A percentile compares a stretch with the other conserved stretches of the same genome.
These are phyloP conservation scores for Diogma glabrata DNA, from an alignment of 2,888 invertebrate genomes.

Conservation along the genomic window DNA sequence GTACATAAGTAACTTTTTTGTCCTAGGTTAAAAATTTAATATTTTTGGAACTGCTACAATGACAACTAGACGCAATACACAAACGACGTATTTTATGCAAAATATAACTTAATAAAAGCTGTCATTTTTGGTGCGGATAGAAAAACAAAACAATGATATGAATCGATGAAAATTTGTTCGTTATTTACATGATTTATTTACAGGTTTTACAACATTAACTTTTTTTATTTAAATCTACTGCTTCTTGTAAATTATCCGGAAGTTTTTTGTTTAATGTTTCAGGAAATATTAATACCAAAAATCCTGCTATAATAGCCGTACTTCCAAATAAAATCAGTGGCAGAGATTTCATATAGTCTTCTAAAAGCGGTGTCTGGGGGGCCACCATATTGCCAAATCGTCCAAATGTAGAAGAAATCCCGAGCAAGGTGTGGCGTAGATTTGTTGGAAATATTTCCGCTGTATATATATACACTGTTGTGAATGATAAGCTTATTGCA, in stretches of 20 bases:
- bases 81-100: no score
- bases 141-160: no score
- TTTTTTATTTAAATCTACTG: constrained; percentile 30
- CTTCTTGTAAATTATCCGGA: constrained; percentile 44
- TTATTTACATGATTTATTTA: no score
- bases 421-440: constrained; percentile 51
- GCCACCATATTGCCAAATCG: constrained; percentile 60
- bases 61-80: no score
- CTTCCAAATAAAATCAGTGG: constrained; percentile 44
- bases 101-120: no score
- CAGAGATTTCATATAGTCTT: constrained; percentile 20
- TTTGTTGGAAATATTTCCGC: constrained; percentile 61
- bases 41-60: no score
- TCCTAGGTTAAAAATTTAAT: no score
- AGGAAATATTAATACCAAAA: constrained; percentile 42
- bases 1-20: no score
- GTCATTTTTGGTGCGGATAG: no score
- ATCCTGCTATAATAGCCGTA: constrained; percentile 40
- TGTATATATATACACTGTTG: constrained; percentile 54
- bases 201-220: no score
- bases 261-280: constrained; percentile 43
- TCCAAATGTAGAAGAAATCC: constrained; percentile 57
- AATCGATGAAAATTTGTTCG: no score
- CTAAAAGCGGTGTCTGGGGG: constrained; percentile 53
- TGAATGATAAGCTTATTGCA: constrained; percentile 53